A percentile compares a stretch with the other conserved stretches of the same genome.
Conservation (phyloP, 2,888 invertebrate species). For the Octodonta nipae region DNA sequence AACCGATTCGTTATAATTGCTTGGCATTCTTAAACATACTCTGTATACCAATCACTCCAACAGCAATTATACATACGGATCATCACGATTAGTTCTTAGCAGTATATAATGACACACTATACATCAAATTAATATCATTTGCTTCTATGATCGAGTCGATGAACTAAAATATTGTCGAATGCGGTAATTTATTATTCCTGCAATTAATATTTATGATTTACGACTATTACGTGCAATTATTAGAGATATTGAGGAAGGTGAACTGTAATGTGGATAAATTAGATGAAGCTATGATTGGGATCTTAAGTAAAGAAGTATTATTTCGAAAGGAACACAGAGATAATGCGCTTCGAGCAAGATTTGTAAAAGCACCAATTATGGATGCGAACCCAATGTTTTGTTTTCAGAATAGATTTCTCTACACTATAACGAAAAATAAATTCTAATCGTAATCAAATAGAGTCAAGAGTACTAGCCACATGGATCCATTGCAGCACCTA, state of each 20-base stretch:
- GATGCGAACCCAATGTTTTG: too few species aligned
- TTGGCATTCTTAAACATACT: not conserved
- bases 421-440: too few species aligned
- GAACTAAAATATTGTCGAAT: conserved; percentile 16
- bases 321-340: too few species aligned
- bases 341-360: not conserved
- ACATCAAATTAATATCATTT: conserved; percentile 13
- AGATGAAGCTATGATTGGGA: too few species aligned
- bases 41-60: not conserved
- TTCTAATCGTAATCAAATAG: too few species aligned
- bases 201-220: conserved; percentile 16
- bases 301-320: not conserved
- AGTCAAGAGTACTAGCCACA: too few species aligned
- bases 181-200: conserved; percentile 10
- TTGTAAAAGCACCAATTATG: too few species aligned
- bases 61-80: conserved; percentile 2
- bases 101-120: conserved; percentile 8
- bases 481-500: too few species aligned
- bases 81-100: conserved; percentile 4
- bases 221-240: conserved; percentile 13
- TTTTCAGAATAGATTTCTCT: too few species aligned
- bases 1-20: too few species aligned
- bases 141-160: conserved; percentile 11
- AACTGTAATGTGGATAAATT: too few species aligned
- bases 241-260: too few species aligned